Conservation (phyloP, 2,888 invertebrate species). For the Lasioglossum pauxillum region DNA sequence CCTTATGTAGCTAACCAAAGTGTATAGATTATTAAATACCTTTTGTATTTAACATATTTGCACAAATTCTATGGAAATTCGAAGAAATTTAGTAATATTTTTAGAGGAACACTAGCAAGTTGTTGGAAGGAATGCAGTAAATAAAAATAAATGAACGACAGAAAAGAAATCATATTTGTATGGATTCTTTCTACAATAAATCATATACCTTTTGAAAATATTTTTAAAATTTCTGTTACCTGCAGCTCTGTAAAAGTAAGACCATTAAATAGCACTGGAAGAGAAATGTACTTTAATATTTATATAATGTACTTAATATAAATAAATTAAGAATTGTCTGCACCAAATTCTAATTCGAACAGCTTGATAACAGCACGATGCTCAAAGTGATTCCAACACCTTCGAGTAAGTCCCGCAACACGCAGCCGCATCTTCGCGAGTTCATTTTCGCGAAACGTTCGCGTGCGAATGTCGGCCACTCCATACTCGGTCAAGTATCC, state of each 20-base stretch:
- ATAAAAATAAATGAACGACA: no score
- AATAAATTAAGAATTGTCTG: background rate
- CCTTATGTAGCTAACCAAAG: no score
- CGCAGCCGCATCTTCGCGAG: conserved; percentile 3
- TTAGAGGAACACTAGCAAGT: no score
- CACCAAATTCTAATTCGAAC: background rate
- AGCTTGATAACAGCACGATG: background rate
- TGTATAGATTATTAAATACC: no score
- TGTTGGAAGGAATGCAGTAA: no score
- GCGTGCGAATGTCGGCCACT: conserved; percentile 17
- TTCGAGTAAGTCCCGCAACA: background rate
- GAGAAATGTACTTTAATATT: no score
- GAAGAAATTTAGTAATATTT: no score
- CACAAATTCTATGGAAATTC: no score
- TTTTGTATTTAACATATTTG: no score
- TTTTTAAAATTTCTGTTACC: background rate
- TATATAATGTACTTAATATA: no score
- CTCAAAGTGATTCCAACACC: background rate
- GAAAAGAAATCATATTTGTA: no score
- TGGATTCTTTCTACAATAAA: no score
- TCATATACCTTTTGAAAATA: background rate
- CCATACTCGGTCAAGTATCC: conserved; percentile 35
- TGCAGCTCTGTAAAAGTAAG: background rate
- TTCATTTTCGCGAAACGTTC: conserved; percentile 20
- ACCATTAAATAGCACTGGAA: background rate